Percentiles rank a stretch among this genome's conserved stretches.
These are phyloP conservation scores for Bradypodion ventrale DNA, from an alignment of 2,797 vertebrate species.

Conservation along the genomic window DNA sequence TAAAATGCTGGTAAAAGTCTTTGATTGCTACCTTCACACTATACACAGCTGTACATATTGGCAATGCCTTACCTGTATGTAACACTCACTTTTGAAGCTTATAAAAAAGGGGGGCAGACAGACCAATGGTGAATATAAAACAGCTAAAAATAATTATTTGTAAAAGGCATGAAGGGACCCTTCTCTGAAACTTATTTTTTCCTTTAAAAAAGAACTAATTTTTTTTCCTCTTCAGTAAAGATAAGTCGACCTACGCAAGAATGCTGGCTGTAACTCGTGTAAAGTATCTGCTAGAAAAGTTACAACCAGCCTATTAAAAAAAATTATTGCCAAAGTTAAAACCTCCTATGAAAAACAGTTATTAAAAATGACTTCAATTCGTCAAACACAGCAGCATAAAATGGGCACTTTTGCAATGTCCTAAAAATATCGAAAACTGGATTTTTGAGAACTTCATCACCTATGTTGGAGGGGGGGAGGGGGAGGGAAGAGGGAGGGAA, in stretches of 20 bases:
- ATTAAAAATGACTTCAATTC: constrained; percentile 79
- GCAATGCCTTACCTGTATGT: constrained; percentile 62
- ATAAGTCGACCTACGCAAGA: constrained; percentile 60
- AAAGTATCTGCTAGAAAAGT: constrained; percentile 77
- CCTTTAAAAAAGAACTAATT: constrained; percentile 66
- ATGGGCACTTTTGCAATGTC: constrained; percentile 80
- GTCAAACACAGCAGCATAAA: constrained; percentile 85
- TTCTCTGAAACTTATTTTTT: constrained; percentile 66
- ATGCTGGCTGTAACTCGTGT: constrained; percentile 74
- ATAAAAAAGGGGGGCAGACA: constrained; percentile 73
- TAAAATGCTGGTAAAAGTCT: constrained; percentile 77
- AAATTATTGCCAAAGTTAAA: constrained; percentile 83
- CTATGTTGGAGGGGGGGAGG: constrained; percentile 63
- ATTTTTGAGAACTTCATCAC: constrained; percentile 57
- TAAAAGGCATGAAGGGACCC: constrained; percentile 77
- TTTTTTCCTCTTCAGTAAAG: constrained; percentile 69
- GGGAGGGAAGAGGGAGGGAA: constrained; percentile 58
- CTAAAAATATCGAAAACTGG: constrained; percentile 80
- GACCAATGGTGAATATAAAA: constrained; percentile 77
- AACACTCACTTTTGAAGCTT: constrained; percentile 76
- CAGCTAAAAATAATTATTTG: constrained; percentile 76
- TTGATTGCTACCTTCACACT: constrained; percentile 71
- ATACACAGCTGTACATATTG: constrained; percentile 63
- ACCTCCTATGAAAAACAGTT: constrained; percentile 79
- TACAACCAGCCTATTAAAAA: constrained; percentile 69